Evolutionary conservation across 35 echinoderm and acorn worm species (phyloP), one percentile per base, ranked within the genome.

Genomic region (Acanthaster planci): DNA sequence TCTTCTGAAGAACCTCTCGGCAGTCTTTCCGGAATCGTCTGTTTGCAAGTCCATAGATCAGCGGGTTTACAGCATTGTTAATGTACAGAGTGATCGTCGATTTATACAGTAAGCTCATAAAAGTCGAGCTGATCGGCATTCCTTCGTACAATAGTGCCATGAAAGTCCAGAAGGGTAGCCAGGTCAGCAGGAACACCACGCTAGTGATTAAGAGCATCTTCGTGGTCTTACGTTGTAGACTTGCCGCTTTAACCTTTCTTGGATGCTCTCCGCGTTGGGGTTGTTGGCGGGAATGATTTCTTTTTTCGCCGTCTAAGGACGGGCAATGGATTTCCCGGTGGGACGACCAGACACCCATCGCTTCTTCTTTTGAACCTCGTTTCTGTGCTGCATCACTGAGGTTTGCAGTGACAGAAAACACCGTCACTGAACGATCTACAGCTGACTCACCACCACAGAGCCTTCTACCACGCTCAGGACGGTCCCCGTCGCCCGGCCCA

Each of bases 11-110:
- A 10, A 72, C 64, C 15, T 35, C 64, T 29, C 23, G 22, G 64
- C 64, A 72, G 64, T 72, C 64, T 72, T 72, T 21, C 23, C 64
- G 22, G 23, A 72, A 72, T 1, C 60, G 60, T 68, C 60, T 68
- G 21, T 68, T 68, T 68, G 29, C 60, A 22, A 68, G 0, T 29
- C 64, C 64, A 29, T 72, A 72, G 30, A 72, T 72, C 7, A 72
- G 30, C 14, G 64, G 64, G 64, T 72, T 72, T 0, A 29, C 64
- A 34, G 34, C 64, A 26, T 72, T 30, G 64, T 72, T 72, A 29
- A 29, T 72, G 64, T 26, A 72, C 0, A 21, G 30, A 0, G 9
- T 29, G 30, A 29, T 10, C 22, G 22, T 2, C 0, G 34, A 31
- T 26, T 21, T 12, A 21, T 7, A 7, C 15, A 72, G 26, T 72